Evolutionary conservation across 2,797 vertebrate species (phyloP), one percentile per base, ranked within the genome.

Genomic region (Oreortyx pictus): DNA sequence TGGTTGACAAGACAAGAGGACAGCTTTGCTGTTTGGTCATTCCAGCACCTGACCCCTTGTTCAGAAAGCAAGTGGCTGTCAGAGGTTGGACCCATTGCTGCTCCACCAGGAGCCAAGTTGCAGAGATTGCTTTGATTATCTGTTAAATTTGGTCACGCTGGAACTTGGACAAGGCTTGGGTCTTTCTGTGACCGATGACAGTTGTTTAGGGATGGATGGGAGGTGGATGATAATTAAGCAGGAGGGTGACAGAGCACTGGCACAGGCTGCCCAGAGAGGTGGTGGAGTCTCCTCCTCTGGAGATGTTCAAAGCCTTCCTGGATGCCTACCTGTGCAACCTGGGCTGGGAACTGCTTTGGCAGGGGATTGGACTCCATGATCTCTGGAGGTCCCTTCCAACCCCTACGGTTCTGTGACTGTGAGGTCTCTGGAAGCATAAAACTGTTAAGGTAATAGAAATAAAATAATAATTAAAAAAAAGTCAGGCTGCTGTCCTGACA

Each of bases 401-500:
- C 39, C 39, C 39, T 39, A 39, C 39, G 12, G 12, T 11, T 10
- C 12, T 39, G 39, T 39, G 11, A 13, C 39, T 39, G 39, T 39
- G 39, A 39, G 4, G n/a, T 52, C 24, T 12, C 24, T 46, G 22
- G 74, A 56, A 89, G 14, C 17, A 60, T n/a, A 70, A 16, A 89
- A 14, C 2, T 50, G 10, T 27, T 75, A 41, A n/a, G 31, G 49
- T 61, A 27, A 61, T 29, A 22, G 50, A 52, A 82, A 74, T 72
- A 20, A n/a, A n/a, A n/a, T n/a, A n/a, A 12, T 12, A 19, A 1
- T 14, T 7, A 24, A 23, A 35, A 37, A 37, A 64, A 14, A 41
- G 12, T 12, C 23, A 27, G 7, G 3, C 0, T 4, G 8, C 2
- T 7, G 15, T 12, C 23, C 31, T 4, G 14, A 7, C 10, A 80